These are phyloP conservation scores for Saccostrea echinata DNA, from an alignment of 1,140 invertebrate genomes.

Conservation along the genomic window DNA sequence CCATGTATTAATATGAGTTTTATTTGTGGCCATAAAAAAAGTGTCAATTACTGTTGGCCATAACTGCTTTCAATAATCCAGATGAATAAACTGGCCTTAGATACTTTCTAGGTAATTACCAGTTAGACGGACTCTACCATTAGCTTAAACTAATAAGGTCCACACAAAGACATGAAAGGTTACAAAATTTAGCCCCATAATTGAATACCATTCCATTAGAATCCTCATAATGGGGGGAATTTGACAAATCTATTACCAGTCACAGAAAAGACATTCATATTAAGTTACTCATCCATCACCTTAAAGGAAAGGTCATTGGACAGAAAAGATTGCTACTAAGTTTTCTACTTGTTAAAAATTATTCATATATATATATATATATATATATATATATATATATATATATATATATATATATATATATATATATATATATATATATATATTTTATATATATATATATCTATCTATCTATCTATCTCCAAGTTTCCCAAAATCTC, in stretches of 20 bases:
- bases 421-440: no score
- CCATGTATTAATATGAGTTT: neutral
- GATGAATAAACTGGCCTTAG: neutral
- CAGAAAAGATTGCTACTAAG: neutral
- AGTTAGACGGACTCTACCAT: neutral
- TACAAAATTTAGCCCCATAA: slow-evolving; percentile 1
- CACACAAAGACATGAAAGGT: slow-evolving; percentile 26
- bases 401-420: no score
- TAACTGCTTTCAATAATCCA: neutral
- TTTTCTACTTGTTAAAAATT: neutral
- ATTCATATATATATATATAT: slow-evolving; percentile 12
- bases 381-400: no score
- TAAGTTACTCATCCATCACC: slow-evolving; percentile 10
- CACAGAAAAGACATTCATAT: neutral
- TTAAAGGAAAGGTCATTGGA: neutral
- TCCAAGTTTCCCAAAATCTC: neutral
- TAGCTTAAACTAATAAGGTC: slow-evolving; percentile 2
- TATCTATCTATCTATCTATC: no score
- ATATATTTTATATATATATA: no score
- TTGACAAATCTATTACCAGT: slow-evolving; percentile 21
- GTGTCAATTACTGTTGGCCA: neutral
- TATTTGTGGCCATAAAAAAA: neutral
- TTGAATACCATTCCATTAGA: neutral
- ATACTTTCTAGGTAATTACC: slow-evolving; percentile 3
- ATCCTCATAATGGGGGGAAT: slow-evolving; percentile 22